Percentiles rank a stretch among this genome's conserved stretches.
Evolutionary conservation across 2,113 vertebrate species (phyloP).

Genomic region (Eubucco bourcierii): DNA sequence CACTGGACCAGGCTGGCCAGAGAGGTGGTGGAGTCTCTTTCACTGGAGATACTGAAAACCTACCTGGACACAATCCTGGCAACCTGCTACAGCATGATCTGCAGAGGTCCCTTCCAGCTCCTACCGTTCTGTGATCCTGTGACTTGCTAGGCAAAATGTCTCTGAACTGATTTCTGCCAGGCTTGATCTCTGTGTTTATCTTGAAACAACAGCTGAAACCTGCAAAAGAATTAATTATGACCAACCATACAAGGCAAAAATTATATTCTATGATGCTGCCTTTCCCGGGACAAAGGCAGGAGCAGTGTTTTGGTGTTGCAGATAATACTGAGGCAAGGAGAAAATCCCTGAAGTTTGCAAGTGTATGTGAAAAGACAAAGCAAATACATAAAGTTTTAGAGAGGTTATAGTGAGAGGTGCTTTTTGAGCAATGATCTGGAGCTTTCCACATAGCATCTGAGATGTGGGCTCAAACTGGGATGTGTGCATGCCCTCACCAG

Average conservation of each 20-base stretch:
- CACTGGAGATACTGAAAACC: neutral
- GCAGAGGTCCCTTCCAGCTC: neutral
- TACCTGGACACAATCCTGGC: neutral
- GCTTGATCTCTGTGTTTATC: neutral
- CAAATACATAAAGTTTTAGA: neutral
- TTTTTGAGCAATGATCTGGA: neutral
- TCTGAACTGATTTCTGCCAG: neutral
- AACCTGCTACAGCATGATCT: neutral
- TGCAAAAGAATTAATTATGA: fast-evolving
- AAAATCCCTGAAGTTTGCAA: neutral
- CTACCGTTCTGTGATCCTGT: neutral
- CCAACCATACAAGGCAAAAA: neutral
- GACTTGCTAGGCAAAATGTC: neutral
- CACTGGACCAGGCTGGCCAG: neutral
- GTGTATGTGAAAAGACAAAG: neutral
- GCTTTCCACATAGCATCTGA: neutral
- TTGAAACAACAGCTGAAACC: neutral
- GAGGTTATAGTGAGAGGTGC: fast-evolving
- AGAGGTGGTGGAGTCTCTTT: neutral
- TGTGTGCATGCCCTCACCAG: fast-evolving
- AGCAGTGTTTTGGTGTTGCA: neutral
- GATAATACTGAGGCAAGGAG: neutral
- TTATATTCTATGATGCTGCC: neutral
- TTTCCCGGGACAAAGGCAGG: neutral
- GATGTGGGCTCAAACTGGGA: neutral